Percentiles rank a stretch among this genome's conserved stretches.
phyloP scores from a whole-genome alignment of 2,113 vertebrate genomes.

The Neolamprologus ventralis region DNA sequence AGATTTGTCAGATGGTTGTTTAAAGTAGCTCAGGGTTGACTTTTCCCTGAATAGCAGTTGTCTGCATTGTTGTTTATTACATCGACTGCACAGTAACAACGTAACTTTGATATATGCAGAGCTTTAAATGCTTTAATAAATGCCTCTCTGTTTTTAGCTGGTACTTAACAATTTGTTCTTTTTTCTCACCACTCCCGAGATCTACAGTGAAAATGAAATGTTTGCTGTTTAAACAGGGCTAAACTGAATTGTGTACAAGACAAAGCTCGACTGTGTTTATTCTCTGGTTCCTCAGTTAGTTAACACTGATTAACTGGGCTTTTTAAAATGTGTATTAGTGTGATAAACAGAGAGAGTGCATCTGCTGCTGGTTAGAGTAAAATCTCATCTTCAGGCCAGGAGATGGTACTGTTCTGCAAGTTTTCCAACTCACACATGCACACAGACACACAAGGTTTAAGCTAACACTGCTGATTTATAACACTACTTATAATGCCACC shows the following conservation, averaged over 20 bases:
- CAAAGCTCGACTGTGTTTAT: background rate
- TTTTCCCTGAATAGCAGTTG: background rate
- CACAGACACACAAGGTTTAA: background rate
- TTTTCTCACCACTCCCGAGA: background rate
- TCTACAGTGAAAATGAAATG: background rate
- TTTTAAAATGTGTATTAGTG: background rate
- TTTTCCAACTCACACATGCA: background rate
- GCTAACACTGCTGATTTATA: background rate
- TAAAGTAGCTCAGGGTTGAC: background rate
- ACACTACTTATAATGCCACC: background rate
- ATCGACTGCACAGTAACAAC: background rate
- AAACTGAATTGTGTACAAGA: background rate
- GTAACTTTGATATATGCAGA: background rate
- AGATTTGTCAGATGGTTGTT: background rate
- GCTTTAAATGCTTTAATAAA: background rate
- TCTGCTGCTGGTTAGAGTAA: background rate
- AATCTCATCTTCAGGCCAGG: slow-evolving; percentile 28
- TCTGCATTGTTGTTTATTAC: background rate
- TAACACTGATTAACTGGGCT: background rate
- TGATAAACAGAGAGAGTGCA: background rate
- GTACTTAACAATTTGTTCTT: background rate
- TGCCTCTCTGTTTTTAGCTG: too few species aligned
- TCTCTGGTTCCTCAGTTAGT: background rate
- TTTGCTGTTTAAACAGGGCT: background rate
- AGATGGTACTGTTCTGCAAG: slow-evolving; percentile 57